phyloP scores from a whole-genome alignment of 1,140 invertebrate species.

The Phthorimaea operculella region DNA sequence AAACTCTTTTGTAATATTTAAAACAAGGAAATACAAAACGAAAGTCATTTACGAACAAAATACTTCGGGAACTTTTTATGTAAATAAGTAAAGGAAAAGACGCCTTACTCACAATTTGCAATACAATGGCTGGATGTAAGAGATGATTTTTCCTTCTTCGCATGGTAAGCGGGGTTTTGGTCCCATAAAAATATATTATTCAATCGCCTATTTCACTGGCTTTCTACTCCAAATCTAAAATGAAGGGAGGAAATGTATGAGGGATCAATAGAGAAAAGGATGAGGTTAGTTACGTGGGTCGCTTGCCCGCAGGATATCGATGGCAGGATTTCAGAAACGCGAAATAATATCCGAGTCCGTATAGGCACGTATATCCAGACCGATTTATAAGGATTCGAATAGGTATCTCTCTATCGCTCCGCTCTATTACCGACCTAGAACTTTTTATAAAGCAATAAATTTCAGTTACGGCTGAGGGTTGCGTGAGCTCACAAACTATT shows the following conservation, averaged over 20 bases:
- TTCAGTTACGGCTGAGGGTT: background rate
- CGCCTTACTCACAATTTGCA: slow-evolving; percentile 60
- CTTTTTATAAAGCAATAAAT: background rate
- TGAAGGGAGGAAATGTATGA: slow-evolving; percentile 47
- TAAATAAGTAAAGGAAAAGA: slow-evolving; percentile 55
- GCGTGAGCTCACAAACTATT: background rate
- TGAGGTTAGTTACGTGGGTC: slow-evolving; percentile 12
- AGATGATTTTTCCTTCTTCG: slow-evolving; percentile 61
- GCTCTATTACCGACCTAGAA: background rate
- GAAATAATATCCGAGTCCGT: background rate
- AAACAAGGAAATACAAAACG: slow-evolving; percentile 32
- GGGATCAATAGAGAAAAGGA: slow-evolving; percentile 39
- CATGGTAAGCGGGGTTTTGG: slow-evolving; percentile 53
- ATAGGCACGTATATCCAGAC: background rate
- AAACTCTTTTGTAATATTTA: slow-evolving; percentile 18
- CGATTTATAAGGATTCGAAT: background rate
- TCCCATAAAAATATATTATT: slow-evolving; percentile 63
- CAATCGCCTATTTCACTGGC: slow-evolving; percentile 55
- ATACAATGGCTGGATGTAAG: slow-evolving; percentile 60
- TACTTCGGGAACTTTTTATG: slow-evolving; percentile 53
- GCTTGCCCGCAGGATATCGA: background rate
- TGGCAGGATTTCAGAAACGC: background rate
- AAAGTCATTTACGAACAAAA: slow-evolving; percentile 57
- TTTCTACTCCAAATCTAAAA: slow-evolving; percentile 50
- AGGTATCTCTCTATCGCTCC: background rate